Base-by-base conservation (phyloP, 2,113 vertebrate genomes). In the Oriolus oriolus region DNA sequence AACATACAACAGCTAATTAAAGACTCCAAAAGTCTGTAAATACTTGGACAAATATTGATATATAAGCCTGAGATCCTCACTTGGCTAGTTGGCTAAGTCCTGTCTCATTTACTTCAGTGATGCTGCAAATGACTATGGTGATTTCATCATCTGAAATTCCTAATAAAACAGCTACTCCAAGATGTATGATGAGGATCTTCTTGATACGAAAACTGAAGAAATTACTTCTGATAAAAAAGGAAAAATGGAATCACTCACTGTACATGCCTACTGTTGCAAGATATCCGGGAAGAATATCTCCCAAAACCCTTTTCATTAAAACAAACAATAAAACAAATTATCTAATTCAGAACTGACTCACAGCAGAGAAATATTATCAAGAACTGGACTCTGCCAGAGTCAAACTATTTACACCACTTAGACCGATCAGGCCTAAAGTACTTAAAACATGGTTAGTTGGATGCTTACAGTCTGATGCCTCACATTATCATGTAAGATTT, bases 151-250 rank as follows among this genome's bases (percentile, higher is more conserved):
- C 79, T 77, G 94, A 95, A 96, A 57, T 37, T 97, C 89, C 78
- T 95, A 97, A 96, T 86, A 95, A 77, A 96, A 93, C 66, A 96
- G 87, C 71, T 77, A 84, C 28, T 16, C 47, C 49, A 91, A 65
- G 56, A 96, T 90, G 66, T 70, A 65, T 91, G 90, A 93, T 87
- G 92, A 93, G 68, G 59, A 97, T 91, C 89, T 96, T 96, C 84
- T 79, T 59, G 30, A 65, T 76, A 89, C 45, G 95, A 84, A 92
- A 97, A 88, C 60, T 77, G 91, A 95, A 95, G 54, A 95, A 88
- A 86, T 44, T 84, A 77, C 71, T 96, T 91, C 45, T 74, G 35
- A 86, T 31, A 63, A 88, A 59, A 5, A 6, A 77, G 35, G 30
- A 31, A 75, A 95, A 95, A 90, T 61, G 8, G 42, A 93, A 63